A percentile compares a stretch with the other conserved stretches of the same genome.
Evolutionary conservation across 2,888 invertebrate genomes (phyloP).

Genomic region (Synergus laeviventris): DNA sequence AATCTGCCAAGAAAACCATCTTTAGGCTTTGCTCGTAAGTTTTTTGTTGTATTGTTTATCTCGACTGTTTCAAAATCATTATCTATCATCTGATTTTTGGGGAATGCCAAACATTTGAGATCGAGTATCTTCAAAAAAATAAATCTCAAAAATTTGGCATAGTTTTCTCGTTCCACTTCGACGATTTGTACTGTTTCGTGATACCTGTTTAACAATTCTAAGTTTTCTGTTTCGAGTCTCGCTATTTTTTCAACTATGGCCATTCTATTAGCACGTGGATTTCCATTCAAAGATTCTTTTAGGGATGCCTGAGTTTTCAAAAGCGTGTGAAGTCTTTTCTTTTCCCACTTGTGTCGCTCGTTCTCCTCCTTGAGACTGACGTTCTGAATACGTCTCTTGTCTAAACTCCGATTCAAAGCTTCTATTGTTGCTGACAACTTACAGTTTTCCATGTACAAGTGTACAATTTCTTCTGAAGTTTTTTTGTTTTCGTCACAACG

Average conservation of each 20-base stretch:
- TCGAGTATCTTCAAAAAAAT: conserved; percentile 8
- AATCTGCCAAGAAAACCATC: neutral
- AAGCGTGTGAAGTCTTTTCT: conserved; percentile 21
- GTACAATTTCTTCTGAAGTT: conserved; percentile 16
- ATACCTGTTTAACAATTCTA: conserved; percentile 7
- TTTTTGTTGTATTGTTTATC: neutral
- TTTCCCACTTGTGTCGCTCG: conserved; percentile 19
- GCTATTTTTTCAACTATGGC: neutral
- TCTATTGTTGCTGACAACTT: conserved; percentile 25
- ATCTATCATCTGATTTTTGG: neutral
- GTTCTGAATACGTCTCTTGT: conserved; percentile 17
- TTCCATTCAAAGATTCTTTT: neutral
- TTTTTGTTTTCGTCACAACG: conserved; percentile 12
- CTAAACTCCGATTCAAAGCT: conserved; percentile 27
- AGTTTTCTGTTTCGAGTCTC: conserved; percentile 10
- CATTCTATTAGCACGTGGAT: neutral
- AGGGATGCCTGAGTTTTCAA: neutral
- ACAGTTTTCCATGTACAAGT: conserved; percentile 27
- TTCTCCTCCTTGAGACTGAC: conserved; percentile 28
- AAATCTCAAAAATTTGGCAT: conserved; percentile 21
- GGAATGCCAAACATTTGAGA: neutral
- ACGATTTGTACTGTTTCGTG: neutral
- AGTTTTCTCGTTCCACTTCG: conserved; percentile 1
- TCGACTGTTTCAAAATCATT: neutral
- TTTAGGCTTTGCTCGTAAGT: neutral